Evolutionary conservation across 2,888 invertebrate genomes (phyloP), one percentile per base, ranked within the genome.

Genomic region (Proisotoma minuta): DNA sequence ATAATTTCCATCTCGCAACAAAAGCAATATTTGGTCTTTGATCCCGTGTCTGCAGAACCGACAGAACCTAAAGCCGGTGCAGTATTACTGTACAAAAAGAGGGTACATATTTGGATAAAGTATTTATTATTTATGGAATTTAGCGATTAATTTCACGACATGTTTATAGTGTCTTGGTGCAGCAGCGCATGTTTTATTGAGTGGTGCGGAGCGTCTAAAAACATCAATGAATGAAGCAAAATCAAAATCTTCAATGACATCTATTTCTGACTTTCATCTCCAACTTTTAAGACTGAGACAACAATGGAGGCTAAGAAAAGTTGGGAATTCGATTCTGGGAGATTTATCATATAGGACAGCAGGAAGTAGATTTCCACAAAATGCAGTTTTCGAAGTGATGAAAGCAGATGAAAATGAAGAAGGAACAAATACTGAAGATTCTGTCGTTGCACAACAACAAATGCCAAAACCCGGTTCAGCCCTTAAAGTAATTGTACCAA

Each of bases 231-330:
- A 87, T 73, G 95, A 95, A 78, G 84, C 85, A 15, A 72, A 70
- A 51, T 63, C 70, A 2, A 64, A 65, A 51, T 68, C 72, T 18
- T 70, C 71, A 3, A 74, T 75, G 15, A 85, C 87, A 72, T 86
- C 87, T 67, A 85, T 87, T 70, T 87, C 89, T 0, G 95, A 97
- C 78, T 97, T 97, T 76, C 95, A 97, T 75, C 89, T 92, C 60
- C 96, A 97, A 76, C 78, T 97, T 59, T 77, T 96, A 26, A 82
- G 91, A 62, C 81, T 97, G 50, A 79, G 97, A 40, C 95, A 96
- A 76, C 93, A 92, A 76, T 97, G 96, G 96, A 82, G 96, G 51
- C 79, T 97, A n/a, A 94, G 96, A 77, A 96, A 96, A 81, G 92
- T 94, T 0, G 92, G 93, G 0, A 94, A 92, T 77, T 87, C 90